Percentiles rank a stretch among this genome's conserved stretches.
phyloP scores from a whole-genome alignment of 1,140 invertebrate genomes.

The Palaemon carinicauda region DNA sequence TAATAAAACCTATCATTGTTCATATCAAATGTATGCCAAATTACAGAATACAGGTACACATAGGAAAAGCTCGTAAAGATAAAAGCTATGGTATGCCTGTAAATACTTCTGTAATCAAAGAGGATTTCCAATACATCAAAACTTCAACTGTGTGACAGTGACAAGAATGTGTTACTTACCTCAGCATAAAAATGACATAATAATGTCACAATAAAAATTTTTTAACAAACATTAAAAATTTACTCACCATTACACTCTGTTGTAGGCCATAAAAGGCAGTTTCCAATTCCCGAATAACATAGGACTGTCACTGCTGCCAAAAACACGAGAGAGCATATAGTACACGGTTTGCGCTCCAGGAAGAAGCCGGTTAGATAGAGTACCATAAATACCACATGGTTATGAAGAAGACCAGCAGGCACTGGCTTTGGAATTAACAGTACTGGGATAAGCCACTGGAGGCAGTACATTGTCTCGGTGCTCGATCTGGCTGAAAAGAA shows the following conservation, averaged over 20 bases:
- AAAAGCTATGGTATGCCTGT: too few species aligned
- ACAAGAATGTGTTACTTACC: too few species aligned
- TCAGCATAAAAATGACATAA: background rate
- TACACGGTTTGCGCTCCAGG: constrained; percentile 94
- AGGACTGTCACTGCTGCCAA: constrained; percentile 89
- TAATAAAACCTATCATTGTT: too few species aligned
- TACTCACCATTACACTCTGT: constrained; percentile 53
- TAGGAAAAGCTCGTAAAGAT: too few species aligned
- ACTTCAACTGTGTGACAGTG: too few species aligned
- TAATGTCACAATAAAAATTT: background rate
- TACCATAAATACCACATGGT: constrained; percentile 96
- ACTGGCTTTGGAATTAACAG: constrained; percentile 95
- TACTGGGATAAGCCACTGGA: constrained; percentile 97
- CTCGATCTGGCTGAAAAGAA: background rate
- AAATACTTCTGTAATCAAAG: too few species aligned
- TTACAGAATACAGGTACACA: too few species aligned
- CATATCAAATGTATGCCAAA: too few species aligned
- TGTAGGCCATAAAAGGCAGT: constrained; percentile 85
- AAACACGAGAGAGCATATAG: constrained; percentile 90
- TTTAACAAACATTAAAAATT: too few species aligned
- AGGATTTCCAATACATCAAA: too few species aligned
- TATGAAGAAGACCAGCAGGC: constrained; percentile 92
- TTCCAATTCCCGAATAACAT: constrained; percentile 94
- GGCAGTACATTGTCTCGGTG: constrained; percentile 86
- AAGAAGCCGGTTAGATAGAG: constrained; percentile 82